phyloP scores from a whole-genome alignment of 1,140 invertebrate species.

The Lepidostoma basale region DNA sequence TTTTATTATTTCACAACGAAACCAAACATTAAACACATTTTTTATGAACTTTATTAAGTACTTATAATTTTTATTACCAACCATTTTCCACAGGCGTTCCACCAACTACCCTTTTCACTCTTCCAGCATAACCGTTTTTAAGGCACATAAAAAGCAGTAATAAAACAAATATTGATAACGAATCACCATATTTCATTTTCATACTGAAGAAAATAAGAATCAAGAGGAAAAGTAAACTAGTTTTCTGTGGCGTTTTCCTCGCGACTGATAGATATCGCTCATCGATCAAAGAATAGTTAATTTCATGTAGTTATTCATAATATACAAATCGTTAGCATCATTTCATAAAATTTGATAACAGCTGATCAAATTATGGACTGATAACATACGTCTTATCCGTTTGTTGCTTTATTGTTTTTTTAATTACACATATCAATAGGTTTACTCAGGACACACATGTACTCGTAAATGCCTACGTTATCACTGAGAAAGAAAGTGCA shows the following conservation, averaged over 20 bases:
- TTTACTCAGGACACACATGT: neutral
- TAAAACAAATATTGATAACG: neutral
- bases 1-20: too few relatives aligned
- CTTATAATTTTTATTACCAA: too few relatives aligned
- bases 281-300: too few relatives aligned
- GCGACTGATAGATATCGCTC: neutral
- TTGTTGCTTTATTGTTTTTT: conserved; percentile 5
- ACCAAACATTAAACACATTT: too few relatives aligned
- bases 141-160: conserved; percentile 13
- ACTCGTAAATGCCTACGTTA: too few relatives aligned
- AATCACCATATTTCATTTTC: conserved; percentile 7
- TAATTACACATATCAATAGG: neutral
- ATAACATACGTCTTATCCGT: neutral
- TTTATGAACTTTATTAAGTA: too few relatives aligned
- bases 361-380: conserved; percentile 31
- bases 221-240: too few relatives aligned
- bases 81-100: conserved; percentile 29
- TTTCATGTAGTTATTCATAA: too few relatives aligned
- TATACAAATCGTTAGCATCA: neutral
- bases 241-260: neutral
- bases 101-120: conserved; percentile 37
- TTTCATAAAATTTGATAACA: conserved; percentile 17
- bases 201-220: too few relatives aligned
- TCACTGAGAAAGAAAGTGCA: too few relatives aligned
- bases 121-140: neutral